Conservation (phyloP, 2,888 invertebrate species). For the Cephus pulcher region DNA sequence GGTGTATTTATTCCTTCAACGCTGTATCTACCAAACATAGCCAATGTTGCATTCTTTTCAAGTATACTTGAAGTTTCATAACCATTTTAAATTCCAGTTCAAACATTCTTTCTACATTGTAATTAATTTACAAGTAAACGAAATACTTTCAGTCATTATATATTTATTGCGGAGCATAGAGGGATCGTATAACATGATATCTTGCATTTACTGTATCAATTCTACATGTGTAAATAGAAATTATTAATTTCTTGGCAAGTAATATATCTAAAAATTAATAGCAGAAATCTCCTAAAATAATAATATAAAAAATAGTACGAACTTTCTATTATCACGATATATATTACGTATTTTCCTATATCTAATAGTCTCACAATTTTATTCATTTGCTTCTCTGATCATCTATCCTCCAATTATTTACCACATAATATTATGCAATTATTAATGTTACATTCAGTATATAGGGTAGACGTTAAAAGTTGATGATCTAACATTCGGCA, state of each 20-base stretch:
- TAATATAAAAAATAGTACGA: slow-evolving; percentile 34
- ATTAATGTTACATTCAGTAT: neutral
- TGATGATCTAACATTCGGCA: neutral
- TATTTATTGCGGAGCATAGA: neutral
- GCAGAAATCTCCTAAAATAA: slow-evolving; percentile 30
- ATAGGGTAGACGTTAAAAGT: neutral
- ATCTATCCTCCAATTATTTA: neutral
- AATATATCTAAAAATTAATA: slow-evolving; percentile 14
- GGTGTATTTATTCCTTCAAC: no score
- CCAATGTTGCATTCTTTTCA: neutral
- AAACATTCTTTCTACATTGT: no score
- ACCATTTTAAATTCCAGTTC: no score
- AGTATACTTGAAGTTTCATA: no score
- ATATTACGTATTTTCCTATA: slow-evolving; percentile 3
- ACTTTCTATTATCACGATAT: slow-evolving; percentile 24
- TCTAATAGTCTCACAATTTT: slow-evolving; percentile 9
- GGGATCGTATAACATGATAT: neutral
- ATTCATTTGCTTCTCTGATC: neutral
- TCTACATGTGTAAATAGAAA: neutral
- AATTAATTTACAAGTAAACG: neutral
- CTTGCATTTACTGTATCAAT: neutral
- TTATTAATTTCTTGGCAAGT: neutral
- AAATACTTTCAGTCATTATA: neutral
- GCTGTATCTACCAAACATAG: no score
- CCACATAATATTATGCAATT: neutral